Percentiles rank a stretch among this genome's conserved stretches.
Conservation (phyloP, 2,888 invertebrate species). For the Argyra leucocephala region DNA sequence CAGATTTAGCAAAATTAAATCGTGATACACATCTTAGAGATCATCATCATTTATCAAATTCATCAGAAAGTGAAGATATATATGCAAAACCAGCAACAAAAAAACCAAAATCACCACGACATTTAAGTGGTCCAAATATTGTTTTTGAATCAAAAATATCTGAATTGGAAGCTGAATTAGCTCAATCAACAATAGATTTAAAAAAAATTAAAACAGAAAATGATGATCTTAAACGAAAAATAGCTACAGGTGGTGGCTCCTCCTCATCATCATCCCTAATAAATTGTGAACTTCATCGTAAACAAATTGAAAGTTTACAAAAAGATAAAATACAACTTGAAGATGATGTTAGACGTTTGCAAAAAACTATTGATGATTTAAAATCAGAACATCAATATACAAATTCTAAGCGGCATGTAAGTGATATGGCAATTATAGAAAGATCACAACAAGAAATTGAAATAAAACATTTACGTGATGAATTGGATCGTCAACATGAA, state of each 20-base stretch:
- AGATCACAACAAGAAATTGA: conserved; percentile 67
- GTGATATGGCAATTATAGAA: conserved; percentile 67
- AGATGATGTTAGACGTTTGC: conserved; percentile 58
- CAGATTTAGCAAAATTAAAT: conserved; percentile 52
- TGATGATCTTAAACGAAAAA: conserved; percentile 45
- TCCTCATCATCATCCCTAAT: conserved; percentile 45
- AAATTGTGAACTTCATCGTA: conserved; percentile 50
- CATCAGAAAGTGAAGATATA: conserved; percentile 10
- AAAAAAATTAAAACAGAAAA: conserved; percentile 62
- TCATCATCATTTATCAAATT: background rate
- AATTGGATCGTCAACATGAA: conserved; percentile 64
- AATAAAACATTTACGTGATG: conserved; percentile 64
- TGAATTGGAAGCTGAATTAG: conserved; percentile 72
- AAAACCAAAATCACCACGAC: conserved; percentile 34
- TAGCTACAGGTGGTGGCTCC: conserved; percentile 37
- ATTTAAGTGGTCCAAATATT: conserved; percentile 65
- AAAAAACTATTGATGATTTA: conserved; percentile 53
- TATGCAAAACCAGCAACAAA: conserved; percentile 27
- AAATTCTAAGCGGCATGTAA: conserved; percentile 58
- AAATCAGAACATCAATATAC: conserved; percentile 55
- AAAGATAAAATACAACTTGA: conserved; percentile 61
- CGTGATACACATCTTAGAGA: conserved; percentile 18
- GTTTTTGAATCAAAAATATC: conserved; percentile 77
- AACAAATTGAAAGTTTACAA: conserved; percentile 61
- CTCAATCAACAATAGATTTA: conserved; percentile 66